Percentiles rank a stretch among this genome's conserved stretches.
These are phyloP conservation scores for Lepus oiostolus DNA, from an alignment of 2,797 vertebrate genomes.

Conservation along the genomic window DNA sequence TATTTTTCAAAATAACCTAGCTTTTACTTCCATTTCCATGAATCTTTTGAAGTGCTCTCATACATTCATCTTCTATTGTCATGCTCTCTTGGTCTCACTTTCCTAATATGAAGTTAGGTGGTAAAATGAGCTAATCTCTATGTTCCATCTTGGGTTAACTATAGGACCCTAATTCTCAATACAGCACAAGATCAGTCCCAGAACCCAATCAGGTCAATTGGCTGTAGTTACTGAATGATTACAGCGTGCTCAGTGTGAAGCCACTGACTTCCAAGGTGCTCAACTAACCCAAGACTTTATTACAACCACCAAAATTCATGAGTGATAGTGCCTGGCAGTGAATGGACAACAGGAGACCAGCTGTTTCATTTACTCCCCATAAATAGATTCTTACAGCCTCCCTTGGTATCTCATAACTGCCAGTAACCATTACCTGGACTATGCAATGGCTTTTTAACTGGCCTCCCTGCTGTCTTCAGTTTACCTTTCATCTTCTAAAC, in stretches of 20 bases:
- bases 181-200: not conserved
- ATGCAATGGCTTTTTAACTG: not conserved
- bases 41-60: too few relatives aligned
- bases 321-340: not conserved
- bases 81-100: not conserved
- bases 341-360: conserved; percentile 16
- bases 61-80: not conserved
- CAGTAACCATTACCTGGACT: not conserved
- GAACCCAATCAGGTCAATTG: not conserved
- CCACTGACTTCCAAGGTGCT: not conserved
- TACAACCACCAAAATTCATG: not conserved
- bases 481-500: not conserved
- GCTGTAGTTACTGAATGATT: not conserved
- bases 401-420: not conserved
- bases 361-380: not conserved
- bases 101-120: not conserved
- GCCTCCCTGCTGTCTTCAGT: not conserved
- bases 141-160: not conserved
- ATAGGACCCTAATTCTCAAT: not conserved
- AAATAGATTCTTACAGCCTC: not conserved
- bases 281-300: not conserved
- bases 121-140: not conserved
- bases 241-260: not conserved
- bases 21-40: too few relatives aligned
- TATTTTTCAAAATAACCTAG: too few relatives aligned